Conservation (phyloP, 2,113 vertebrate species). For the Oriolus oriolus region DNA sequence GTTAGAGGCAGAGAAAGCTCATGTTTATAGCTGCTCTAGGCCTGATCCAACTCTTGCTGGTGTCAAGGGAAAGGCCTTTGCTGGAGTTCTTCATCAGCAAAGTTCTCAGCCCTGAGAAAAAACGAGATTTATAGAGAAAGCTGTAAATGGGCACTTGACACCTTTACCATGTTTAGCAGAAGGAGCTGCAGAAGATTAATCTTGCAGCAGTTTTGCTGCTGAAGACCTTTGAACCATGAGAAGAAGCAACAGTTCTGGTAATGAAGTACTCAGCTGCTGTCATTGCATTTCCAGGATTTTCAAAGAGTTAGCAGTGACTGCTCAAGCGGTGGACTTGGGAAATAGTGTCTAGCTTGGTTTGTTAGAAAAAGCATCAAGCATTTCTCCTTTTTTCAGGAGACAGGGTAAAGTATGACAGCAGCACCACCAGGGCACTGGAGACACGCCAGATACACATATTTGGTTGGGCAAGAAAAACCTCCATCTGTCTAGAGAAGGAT, state of each 20-base stretch:
- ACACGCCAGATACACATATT: not conserved
- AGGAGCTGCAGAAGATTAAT: not conserved
- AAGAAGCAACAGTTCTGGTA: not conserved
- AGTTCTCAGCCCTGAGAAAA: not conserved
- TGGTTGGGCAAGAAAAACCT: constrained; percentile 5
- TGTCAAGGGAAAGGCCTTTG: not conserved
- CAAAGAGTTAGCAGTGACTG: not conserved
- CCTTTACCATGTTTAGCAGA: not conserved
- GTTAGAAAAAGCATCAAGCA: not conserved
- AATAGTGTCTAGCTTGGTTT: not conserved
- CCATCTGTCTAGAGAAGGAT: constrained; percentile 13
- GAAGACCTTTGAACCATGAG: not conserved
- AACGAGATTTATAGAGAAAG: not conserved
- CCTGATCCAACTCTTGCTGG: not conserved
- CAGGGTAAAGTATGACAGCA: not conserved
- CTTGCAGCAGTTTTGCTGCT: not conserved
- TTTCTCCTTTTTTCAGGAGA: not conserved
- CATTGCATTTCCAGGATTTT: not conserved
- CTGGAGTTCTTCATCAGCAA: not conserved
- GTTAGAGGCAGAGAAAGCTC: not conserved
- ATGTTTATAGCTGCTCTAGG: not conserved
- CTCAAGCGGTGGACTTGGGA: not conserved
- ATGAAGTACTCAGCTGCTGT: not conserved
- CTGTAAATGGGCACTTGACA: not conserved
- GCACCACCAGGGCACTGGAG: not conserved